Percentiles rank a stretch among this genome's conserved stretches.
Evolutionary conservation across 2,797 vertebrate species (phyloP).

Genomic region (Bradypodion pumilum): DNA sequence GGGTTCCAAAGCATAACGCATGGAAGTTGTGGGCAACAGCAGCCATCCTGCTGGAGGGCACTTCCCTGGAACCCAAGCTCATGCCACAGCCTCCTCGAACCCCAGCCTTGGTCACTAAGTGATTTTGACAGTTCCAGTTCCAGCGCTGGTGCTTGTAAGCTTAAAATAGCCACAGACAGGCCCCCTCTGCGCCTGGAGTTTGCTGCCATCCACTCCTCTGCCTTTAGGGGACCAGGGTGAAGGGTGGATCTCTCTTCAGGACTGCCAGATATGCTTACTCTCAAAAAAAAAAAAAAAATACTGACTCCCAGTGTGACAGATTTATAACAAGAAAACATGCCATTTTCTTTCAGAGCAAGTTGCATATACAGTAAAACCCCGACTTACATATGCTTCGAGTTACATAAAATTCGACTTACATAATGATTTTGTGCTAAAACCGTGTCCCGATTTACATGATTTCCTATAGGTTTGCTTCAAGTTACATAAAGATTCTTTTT

Average conservation of each 20-base stretch:
- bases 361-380: no score
- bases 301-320: background rate
- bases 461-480: no score
- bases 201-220: background rate
- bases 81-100: background rate
- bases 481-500: no score
- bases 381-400: no score
- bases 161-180: conserved; percentile 18
- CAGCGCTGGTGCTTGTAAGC: background rate
- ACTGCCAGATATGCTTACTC: background rate
- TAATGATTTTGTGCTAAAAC: no score
- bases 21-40: background rate
- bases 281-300: no score
- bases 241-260: background rate
- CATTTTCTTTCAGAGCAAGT: background rate
- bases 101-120: background rate
- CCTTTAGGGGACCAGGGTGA: background rate
- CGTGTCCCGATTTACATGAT: no score
- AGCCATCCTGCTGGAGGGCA: background rate
- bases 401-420: no score
- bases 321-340: background rate
- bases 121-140: background rate
- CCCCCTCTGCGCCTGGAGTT: background rate
- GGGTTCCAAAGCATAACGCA: background rate
- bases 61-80: background rate